Percentiles rank a stretch among this genome's conserved stretches.
phyloP scores from a whole-genome alignment of 92 coral and sea anemone species.

The Umimayanthus kanabou region DNA sequence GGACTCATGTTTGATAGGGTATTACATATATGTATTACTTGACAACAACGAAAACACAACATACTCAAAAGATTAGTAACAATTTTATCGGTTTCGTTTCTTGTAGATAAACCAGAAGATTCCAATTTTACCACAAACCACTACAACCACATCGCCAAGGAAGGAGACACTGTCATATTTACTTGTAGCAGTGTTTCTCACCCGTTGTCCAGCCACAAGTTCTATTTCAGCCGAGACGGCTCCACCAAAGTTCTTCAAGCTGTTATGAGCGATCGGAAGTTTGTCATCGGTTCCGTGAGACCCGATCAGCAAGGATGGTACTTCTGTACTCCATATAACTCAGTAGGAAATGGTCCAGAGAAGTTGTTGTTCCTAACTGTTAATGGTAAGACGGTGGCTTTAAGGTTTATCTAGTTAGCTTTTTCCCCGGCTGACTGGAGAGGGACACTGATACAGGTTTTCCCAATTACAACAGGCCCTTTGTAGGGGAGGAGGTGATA shows the following conservation, averaged over 20 bases:
- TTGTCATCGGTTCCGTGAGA: not conserved
- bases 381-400: not conserved
- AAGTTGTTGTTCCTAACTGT: constrained; percentile 11
- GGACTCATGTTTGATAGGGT: too few relatives aligned
- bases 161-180: constrained; percentile 8
- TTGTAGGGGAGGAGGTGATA: too few relatives aligned
- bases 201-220: not conserved
- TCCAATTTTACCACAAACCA: constrained; percentile 16
- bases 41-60: too few relatives aligned
- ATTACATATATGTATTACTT: too few relatives aligned
- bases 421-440: too few relatives aligned
- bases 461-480: too few relatives aligned
- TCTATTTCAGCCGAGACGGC: not conserved
- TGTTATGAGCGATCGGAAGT: not conserved
- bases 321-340: constrained; percentile 16
- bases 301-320: not conserved
- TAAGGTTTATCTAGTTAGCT: not conserved
- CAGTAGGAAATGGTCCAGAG: constrained; percentile 17
- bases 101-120: constrained; percentile 37
- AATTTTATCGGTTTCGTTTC: not conserved
- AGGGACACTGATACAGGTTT: too few relatives aligned
- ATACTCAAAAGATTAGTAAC: too few relatives aligned
- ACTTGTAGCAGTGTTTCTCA: not conserved
- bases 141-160: not conserved
- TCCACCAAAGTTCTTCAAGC: not conserved